Percentiles rank a stretch among this genome's conserved stretches.
These are phyloP conservation scores for Burhinus oedicnemus DNA, from an alignment of 2,113 vertebrate species.

Conservation along the genomic window DNA sequence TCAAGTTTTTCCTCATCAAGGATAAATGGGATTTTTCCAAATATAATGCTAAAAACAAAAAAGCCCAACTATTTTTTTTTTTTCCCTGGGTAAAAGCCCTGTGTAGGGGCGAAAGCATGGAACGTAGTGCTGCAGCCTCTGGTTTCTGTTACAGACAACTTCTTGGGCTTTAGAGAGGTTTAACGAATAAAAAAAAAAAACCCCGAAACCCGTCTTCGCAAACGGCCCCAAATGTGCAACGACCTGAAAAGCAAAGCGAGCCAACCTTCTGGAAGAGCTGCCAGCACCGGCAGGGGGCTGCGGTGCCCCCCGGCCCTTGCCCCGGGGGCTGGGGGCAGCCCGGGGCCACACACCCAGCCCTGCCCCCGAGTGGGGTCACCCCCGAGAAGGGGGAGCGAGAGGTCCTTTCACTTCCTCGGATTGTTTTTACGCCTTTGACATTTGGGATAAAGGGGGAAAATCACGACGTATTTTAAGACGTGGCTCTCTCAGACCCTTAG, in stretches of 20 bases:
- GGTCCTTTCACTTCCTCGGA: neutral
- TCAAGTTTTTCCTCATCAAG: neutral
- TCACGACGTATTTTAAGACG: neutral
- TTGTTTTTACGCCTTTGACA: neutral
- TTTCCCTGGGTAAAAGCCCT: rapidly evolving
- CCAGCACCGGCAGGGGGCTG: neutral
- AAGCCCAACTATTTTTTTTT: rapidly evolving
- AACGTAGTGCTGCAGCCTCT: neutral
- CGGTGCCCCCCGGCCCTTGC: neutral
- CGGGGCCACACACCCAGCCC: too few species aligned
- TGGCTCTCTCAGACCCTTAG: neutral
- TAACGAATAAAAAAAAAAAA: neutral
- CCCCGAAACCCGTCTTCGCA: neutral
- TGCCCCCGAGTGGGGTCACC: too few species aligned
- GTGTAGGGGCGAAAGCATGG: neutral
- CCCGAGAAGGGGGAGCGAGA: neutral
- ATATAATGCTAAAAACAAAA: neutral
- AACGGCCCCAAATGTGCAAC: rapidly evolving
- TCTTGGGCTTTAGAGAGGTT: neutral
- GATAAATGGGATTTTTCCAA: neutral
- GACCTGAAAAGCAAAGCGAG: rapidly evolving
- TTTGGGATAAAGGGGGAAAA: neutral
- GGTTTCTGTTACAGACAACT: neutral
- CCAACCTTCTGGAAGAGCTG: neutral
- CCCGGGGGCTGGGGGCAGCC: neutral